Base-by-base conservation (phyloP, 2,888 invertebrate species). In the Caenorhabditis uteleia region DNA sequence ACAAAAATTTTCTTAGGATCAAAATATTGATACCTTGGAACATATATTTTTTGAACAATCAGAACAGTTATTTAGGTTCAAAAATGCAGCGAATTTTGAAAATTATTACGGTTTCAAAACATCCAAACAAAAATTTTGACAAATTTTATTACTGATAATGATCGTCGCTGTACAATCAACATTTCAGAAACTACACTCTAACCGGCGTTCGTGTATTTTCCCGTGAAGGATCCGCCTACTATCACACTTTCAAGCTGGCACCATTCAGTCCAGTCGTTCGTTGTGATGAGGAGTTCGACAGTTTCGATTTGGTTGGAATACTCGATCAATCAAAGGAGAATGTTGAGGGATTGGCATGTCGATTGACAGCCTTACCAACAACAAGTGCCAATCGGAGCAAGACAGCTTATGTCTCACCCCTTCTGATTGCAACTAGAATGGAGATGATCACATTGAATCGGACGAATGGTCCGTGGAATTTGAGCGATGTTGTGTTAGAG, bases 161-260 rank as follows among this genome's bases (percentile, higher is more conserved):
- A 31, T 7, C 12, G 7, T 12, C 31, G n/a, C n/a, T n/a, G n/a
- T n/a, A n/a, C n/a, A n/a, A n/a, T n/a, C n/a, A 1, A 18, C 21
- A 38, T 70, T 74, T 26, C 73, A 85, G 85, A 55, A 82, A 83
- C 33, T 83, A 83, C 55, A 75, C 79, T 33, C 83, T 85, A 34
- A 79, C 82, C 42, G 86, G 86, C 33, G 75, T 82, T 29, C 70
- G 72, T 12, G 80, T 82, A 3, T 82, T 79, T 55, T 74, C 82
- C 1, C 72, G 81, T n/a, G 82, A 82, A 50, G 82, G 83, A 10
- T 71, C 75, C 34, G 71, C 77, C 10, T 82, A 82, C 54, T 79
- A 67, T 49, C 82, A 83, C 45, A 48, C 58, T 14, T 79, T 79
- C 70, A 78, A 79, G 38, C 49, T 82, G n/a, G 57, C 77, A 7